Evolutionary conservation across 2,797 vertebrate species (phyloP), one percentile per base, ranked within the genome.

Genomic region (Valencia hispanica): DNA sequence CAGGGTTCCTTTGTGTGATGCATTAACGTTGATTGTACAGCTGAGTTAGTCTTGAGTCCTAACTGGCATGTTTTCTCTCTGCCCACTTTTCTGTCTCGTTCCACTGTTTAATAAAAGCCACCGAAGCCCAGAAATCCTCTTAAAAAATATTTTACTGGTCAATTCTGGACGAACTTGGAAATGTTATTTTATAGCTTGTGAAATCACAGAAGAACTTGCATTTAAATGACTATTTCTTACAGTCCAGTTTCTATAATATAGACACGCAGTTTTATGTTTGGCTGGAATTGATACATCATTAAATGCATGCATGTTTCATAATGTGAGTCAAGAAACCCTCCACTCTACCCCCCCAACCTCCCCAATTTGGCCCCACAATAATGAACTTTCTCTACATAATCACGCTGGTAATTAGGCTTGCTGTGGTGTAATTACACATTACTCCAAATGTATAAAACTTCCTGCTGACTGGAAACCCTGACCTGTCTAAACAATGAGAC

Each of bases 391-490:
- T 82, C 85, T 87, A 59, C 82, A 80, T 85, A 84, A 87, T 87
- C 79, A 87, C 73, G 77, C 77, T 76, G 70, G 25, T 76, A 90
- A 88, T 91, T 89, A 87, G 78, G 57, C 79, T 68, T 5, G 77
- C 80, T 83, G 78, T 50, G 78, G 85, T 77, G 72, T 86, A 91
- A 91, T 92, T 93, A 86, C 79, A 74, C 82, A 78, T 86, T 63
- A 81, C 84, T 90, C 80, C 73, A 83, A 88, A 91, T 78, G 73
- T 86, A 83, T 86, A 87, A 84, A 87, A 89, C 82, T 79, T 79
- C 73, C 72, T 81, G 77, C 85, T 79, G 74, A 81, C 85, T 89
- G 90, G 85, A 90, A 91, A 91, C 77, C 84, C 74, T 78, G 82
- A 72, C 72, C 83, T 73, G 83, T 86, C 91, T 70, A 78, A 82